These are phyloP conservation scores for Oeneis ivallda DNA, from an alignment of 2,888 invertebrate species.

Conservation along the genomic window DNA sequence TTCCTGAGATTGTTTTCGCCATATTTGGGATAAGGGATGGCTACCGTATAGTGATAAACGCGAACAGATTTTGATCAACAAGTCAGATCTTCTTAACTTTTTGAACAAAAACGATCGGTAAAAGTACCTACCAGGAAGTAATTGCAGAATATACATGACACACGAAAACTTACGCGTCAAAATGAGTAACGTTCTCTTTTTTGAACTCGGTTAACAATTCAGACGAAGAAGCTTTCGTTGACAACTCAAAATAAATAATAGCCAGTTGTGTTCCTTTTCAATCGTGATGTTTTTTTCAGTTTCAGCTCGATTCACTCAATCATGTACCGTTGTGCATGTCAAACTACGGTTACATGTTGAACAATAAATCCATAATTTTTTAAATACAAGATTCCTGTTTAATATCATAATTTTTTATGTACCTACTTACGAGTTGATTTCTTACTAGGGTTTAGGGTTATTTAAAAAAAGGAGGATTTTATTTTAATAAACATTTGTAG, in stretches of 20 bases:
- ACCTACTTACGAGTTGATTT: too few relatives aligned
- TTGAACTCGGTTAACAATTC: constrained; percentile 1
- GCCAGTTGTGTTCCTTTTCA: background rate
- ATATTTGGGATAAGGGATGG: constrained; percentile 28
- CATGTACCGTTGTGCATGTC: background rate
- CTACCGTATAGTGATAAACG: constrained; percentile 14
- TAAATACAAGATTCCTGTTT: too few relatives aligned
- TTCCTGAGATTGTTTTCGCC: constrained; percentile 28
- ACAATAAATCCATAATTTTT: background rate
- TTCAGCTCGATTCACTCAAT: constrained; percentile 6
- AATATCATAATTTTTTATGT: too few relatives aligned
- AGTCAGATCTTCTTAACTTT: constrained; percentile 7
- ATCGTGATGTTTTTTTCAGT: constrained; percentile 12
- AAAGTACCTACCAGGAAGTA: background rate
- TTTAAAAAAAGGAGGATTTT: too few relatives aligned
- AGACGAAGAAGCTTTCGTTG: background rate
- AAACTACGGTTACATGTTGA: background rate
- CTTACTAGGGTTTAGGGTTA: too few relatives aligned
- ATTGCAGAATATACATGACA: constrained; percentile 13
- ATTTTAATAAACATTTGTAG: background rate
- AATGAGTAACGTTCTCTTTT: constrained; percentile 8
- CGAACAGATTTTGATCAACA: constrained; percentile 5
- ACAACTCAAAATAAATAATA: constrained; percentile 9
- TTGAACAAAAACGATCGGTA: constrained; percentile 3
- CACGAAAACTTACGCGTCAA: constrained; percentile 5